Evolutionary conservation across 2,888 invertebrate species (phyloP), one percentile per base, ranked within the genome.

Genomic region (Folsomia manolachei): DNA sequence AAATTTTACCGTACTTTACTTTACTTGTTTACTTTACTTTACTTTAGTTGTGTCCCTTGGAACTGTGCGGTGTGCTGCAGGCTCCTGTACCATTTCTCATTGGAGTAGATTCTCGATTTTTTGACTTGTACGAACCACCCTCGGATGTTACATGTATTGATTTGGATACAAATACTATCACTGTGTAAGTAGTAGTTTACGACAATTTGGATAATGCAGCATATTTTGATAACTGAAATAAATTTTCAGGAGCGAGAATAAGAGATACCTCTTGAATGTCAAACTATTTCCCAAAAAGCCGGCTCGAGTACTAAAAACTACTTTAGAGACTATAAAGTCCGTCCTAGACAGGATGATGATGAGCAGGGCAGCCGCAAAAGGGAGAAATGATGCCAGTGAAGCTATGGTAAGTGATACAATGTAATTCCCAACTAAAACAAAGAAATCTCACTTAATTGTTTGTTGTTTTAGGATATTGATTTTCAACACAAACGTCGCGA

Each of bases 21-120:
- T n/a, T n/a, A n/a, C n/a, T n/a, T n/a, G n/a, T n/a, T n/a, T n/a
- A n/a, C n/a, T n/a, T n/a, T n/a, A n/a, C n/a, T n/a, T n/a, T n/a
- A n/a, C n/a, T n/a, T n/a, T n/a, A n/a, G n/a, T 87, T 99, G 69
- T 99, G 99, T 86, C 99, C 99, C 14, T 87, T 99, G 83, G 93
- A 93, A 71, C 86, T 97, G 82, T 95, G 95, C n/a, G 93, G 95
- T 86, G 95, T 99, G 2, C 86, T 99, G 69, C 95, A 97, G 84
- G 98, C 99, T 19, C 99, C 99, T 0, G 86, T 97, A 81, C 98
- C 99, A 1, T 99, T 97, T 85, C 88, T 99, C 80, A 96, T 98
- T 82, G 97, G 97, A 60, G 95, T 97, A 1, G 97, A 97, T 84
- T 97, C 97, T 0, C 88, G 97, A 78, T 97, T 97, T 86, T 99